Percentiles rank a stretch among this genome's conserved stretches.
Evolutionary conservation across 2,113 vertebrate species (phyloP).

Genomic region (Anser brachyrhynchus): DNA sequence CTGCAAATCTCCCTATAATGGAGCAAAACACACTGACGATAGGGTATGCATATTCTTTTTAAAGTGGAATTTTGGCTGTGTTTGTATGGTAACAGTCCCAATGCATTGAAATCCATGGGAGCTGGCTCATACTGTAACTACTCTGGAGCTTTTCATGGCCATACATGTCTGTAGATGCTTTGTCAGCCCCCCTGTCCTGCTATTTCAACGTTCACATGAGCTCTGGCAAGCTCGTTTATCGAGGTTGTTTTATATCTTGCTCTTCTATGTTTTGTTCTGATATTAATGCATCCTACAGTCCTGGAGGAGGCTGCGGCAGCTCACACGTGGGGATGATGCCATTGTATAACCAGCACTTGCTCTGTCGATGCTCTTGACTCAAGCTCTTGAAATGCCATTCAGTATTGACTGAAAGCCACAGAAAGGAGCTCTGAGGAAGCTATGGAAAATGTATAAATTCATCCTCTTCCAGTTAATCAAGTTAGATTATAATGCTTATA

Average conservation of each 20-base stretch:
- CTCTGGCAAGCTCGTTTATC: neutral
- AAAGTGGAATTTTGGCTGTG: neutral
- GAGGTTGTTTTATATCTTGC: neutral
- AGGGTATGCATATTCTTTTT: neutral
- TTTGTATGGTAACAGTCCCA: neutral
- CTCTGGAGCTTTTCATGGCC: neutral
- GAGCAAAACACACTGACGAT: neutral
- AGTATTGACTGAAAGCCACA: neutral
- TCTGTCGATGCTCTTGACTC: neutral
- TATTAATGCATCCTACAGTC: neutral
- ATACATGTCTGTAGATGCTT: neutral
- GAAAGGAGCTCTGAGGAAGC: neutral
- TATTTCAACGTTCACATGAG: neutral
- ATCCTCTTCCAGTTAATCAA: neutral
- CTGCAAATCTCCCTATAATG: neutral
- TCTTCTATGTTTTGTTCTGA: neutral
- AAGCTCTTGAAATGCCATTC: neutral
- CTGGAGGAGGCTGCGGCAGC: neutral
- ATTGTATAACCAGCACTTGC: neutral
- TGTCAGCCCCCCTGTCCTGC: neutral
- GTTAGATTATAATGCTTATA: neutral
- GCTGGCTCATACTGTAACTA: rapidly evolving
- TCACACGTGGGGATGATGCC: neutral
- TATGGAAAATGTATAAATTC: neutral
- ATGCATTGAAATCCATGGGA: neutral